phyloP scores from a whole-genome alignment of 2,888 invertebrate species.

The Brassicogethes aeneus region DNA sequence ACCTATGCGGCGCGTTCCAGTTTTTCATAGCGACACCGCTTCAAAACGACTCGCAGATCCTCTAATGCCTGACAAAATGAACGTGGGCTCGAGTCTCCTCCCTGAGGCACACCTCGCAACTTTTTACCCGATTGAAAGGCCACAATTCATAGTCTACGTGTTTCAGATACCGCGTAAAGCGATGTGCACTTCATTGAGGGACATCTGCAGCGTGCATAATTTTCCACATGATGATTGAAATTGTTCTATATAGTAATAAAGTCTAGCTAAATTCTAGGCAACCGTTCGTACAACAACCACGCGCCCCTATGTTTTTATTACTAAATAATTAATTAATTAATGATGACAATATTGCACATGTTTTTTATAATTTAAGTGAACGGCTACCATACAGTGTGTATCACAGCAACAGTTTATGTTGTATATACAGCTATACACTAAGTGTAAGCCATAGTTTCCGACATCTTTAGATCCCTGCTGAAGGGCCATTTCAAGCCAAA shows the following conservation, averaged over 20 bases:
- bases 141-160: too few species aligned
- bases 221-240: background rate
- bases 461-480: too few species aligned
- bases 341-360: constrained; percentile 1
- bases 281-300: background rate
- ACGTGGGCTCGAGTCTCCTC: too few species aligned
- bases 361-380: background rate
- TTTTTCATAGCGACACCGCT: background rate
- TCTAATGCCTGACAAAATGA: too few species aligned
- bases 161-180: too few species aligned
- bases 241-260: background rate
- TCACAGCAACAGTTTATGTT: constrained; percentile 36
- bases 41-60: too few species aligned
- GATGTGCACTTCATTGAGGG: too few species aligned
- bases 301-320: background rate
- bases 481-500: too few species aligned
- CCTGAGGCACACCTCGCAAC: too few species aligned
- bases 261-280: constrained; percentile 1
- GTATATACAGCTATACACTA: constrained; percentile 1
- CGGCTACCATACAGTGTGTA: constrained; percentile 19
- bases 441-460: background rate
- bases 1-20: background rate
- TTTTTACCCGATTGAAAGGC: too few species aligned
- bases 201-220: too few species aligned
- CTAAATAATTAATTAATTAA: background rate